Conservation (phyloP, 2,888 invertebrate species). For the Lepidocyrtinus sp. region DNA sequence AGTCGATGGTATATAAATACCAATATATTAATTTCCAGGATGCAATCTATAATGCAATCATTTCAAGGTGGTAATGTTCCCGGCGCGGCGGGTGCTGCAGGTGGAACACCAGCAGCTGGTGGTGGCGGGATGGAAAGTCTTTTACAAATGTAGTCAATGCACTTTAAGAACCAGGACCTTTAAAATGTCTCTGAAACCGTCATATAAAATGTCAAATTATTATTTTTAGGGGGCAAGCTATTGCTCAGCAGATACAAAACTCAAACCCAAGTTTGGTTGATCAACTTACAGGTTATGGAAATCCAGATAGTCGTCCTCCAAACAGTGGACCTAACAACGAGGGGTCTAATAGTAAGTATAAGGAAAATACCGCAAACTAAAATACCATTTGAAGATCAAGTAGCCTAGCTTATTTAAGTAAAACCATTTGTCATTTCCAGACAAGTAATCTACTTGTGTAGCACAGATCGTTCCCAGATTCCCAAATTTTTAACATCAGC, state of each 20-base stretch:
- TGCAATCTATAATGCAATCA: constrained; percentile 65
- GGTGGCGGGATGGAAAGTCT: constrained; percentile 62
- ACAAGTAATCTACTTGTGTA: too few relatives aligned
- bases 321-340: constrained; percentile 74
- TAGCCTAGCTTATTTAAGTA: too few relatives aligned
- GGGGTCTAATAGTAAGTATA: too few relatives aligned
- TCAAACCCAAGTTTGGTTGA: constrained; percentile 88
- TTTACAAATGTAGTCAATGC: constrained; percentile 68
- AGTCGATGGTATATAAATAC: background rate
- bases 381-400: too few relatives aligned
- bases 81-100: constrained; percentile 32
- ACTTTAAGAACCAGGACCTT: too few relatives aligned
- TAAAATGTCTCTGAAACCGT: too few relatives aligned
- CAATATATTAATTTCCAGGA: constrained; percentile 52
- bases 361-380: too few relatives aligned
- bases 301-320: background rate
- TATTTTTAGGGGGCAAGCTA: constrained; percentile 81
- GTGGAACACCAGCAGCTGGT: constrained; percentile 17
- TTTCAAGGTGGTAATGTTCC: constrained; percentile 51
- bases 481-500: too few relatives aligned
- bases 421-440: too few relatives aligned
- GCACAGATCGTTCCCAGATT: too few relatives aligned
- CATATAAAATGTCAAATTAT: too few relatives aligned
- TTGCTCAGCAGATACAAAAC: constrained; percentile 86
- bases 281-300: constrained; percentile 76